Evolutionary conservation across 1,140 invertebrate genomes (phyloP).

Genomic region (Atta cephalotes): DNA sequence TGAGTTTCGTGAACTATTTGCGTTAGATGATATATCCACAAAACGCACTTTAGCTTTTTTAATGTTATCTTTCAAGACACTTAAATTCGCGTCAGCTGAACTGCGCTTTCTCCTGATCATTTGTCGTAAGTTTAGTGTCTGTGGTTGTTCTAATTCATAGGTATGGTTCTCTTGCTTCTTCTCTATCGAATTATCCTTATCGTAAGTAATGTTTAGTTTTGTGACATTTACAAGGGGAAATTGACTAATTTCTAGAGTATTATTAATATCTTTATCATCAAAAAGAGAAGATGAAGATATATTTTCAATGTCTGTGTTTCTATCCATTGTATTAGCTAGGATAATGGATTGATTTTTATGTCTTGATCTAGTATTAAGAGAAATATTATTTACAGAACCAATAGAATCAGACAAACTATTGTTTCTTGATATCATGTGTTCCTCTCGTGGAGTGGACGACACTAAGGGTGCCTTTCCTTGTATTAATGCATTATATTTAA

Average conservation of each 20-base stretch:
- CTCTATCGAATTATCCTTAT: slow-evolving; percentile 6
- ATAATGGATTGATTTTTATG: background rate
- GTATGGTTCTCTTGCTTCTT: slow-evolving; percentile 66
- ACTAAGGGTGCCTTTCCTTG: slow-evolving; percentile 20
- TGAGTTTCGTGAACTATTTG: background rate
- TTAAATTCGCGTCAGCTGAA: slow-evolving; percentile 53
- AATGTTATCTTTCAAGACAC: background rate
- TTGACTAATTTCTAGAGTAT: background rate
- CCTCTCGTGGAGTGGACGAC: slow-evolving; percentile 68
- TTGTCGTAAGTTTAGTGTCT: slow-evolving; percentile 68
- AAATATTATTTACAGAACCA: background rate
- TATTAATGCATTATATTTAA: slow-evolving; percentile 2
- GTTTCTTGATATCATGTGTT: background rate
- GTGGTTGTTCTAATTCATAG: slow-evolving; percentile 77
- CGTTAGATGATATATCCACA: slow-evolving; percentile 54
- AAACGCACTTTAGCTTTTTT: slow-evolving; percentile 76
- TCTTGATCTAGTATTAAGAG: background rate
- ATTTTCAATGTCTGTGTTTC: slow-evolving; percentile 58
- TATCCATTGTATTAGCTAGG: background rate
- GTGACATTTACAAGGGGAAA: background rate
- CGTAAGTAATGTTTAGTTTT: slow-evolving; percentile 14
- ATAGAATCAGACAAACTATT: background rate
- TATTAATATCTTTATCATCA: slow-evolving; percentile 51
- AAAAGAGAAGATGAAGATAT: slow-evolving; percentile 40
- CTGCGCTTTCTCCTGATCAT: slow-evolving; percentile 37